These are phyloP conservation scores for Gila robusta DNA, from an alignment of 2,797 vertebrate genomes.

Conservation along the genomic window DNA sequence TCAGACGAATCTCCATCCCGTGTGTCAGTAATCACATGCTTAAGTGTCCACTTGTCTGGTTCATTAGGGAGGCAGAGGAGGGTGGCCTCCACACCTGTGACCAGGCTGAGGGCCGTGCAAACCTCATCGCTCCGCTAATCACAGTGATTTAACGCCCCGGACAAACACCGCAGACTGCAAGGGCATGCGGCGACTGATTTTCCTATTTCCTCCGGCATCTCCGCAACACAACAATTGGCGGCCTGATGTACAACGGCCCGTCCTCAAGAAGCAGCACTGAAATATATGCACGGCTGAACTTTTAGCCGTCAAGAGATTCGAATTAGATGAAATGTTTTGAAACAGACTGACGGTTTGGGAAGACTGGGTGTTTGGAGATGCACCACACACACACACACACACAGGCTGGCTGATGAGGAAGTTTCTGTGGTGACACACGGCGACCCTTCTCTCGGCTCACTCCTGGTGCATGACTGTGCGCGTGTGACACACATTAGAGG, in stretches of 20 bases:
- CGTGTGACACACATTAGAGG: constrained; percentile 93
- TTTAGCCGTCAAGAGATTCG: not conserved
- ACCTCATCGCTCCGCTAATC: constrained; percentile 74
- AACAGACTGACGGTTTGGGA: constrained; percentile 5
- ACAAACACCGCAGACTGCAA: constrained; percentile 74
- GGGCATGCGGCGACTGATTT: constrained; percentile 82
- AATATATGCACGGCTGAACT: not conserved
- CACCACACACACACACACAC: constrained; percentile 2
- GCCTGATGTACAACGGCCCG: not conserved
- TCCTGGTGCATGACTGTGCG: constrained; percentile 94
- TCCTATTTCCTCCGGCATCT: constrained; percentile 84
- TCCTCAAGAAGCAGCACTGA: not conserved
- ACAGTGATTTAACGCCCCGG: constrained; percentile 70
- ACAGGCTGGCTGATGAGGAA: constrained; percentile 70
- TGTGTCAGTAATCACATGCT: constrained; percentile 57
- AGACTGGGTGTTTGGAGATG: constrained; percentile 37
- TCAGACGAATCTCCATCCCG: constrained; percentile 45
- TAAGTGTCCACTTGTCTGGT: constrained; percentile 66
- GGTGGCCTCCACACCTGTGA: constrained; percentile 62
- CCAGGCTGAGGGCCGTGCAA: constrained; percentile 65
- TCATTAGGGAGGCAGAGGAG: constrained; percentile 61
- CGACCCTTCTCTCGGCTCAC: constrained; percentile 90
- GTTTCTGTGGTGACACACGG: constrained; percentile 86
- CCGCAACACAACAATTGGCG: constrained; percentile 1
- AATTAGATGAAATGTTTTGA: constrained; percentile 31